phyloP scores from a whole-genome alignment of 2,888 invertebrate species.

The Tetramorium bicarinatum region DNA sequence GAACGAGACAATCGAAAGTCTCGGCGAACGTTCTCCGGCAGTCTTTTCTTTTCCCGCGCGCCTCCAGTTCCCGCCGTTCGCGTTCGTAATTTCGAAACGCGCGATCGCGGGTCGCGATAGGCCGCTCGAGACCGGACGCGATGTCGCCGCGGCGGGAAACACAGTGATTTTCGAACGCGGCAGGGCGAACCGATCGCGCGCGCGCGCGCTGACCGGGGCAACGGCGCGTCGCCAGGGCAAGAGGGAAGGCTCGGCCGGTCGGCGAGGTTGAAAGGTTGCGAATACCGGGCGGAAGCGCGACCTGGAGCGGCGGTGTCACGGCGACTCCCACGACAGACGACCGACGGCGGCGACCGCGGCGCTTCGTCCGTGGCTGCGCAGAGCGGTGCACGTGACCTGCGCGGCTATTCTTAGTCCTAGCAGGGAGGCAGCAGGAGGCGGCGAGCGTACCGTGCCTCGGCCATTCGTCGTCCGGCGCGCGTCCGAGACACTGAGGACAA shows the following conservation, averaged over 20 bases:
- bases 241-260: conserved; percentile 20
- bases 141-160: conserved; percentile 57
- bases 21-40: background rate
- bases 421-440: conserved; percentile 21
- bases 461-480: conserved; percentile 88
- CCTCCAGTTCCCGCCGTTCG: conserved; percentile 66
- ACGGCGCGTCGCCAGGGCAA: conserved; percentile 48
- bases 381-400: conserved; percentile 82
- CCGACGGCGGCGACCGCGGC: conserved; percentile 5
- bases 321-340: conserved; percentile 68
- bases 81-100: conserved; percentile 55
- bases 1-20: background rate
- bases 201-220: conserved; percentile 10
- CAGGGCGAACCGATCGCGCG: background rate
- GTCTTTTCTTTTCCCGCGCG: background rate
- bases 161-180: conserved; percentile 55
- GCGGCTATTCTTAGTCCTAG: conserved; percentile 85
- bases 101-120: conserved; percentile 55
- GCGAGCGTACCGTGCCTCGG: conserved; percentile 82
- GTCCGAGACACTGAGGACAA: conserved; percentile 85
- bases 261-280: conserved; percentile 69
- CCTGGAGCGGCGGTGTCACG: conserved; percentile 55
- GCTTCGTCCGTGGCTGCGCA: conserved; percentile 80
- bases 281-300: conserved; percentile 68
- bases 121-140: conserved; percentile 61